Evolutionary conservation across 2,797 vertebrate species (phyloP).

Genomic region (Leontopithecus rosalia): DNA sequence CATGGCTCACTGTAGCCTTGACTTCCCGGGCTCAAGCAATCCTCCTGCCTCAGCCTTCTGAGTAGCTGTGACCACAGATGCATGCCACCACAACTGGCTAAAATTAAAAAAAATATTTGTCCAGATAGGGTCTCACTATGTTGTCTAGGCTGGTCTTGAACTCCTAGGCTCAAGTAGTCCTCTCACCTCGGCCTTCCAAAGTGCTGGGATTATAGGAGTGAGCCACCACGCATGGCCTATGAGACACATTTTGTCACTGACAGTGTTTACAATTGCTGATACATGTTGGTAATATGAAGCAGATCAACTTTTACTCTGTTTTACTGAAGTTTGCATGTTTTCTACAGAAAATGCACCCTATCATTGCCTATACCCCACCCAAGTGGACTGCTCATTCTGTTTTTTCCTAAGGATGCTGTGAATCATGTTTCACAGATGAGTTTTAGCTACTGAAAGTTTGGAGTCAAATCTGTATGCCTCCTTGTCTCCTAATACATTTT

Average conservation of each 20-base stretch:
- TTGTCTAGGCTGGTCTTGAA: background rate
- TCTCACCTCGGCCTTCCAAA: background rate
- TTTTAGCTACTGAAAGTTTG: background rate
- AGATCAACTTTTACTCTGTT: background rate
- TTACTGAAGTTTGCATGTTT: background rate
- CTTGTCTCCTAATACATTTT: background rate
- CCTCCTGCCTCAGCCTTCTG: background rate
- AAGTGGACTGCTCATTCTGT: background rate
- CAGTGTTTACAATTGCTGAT: background rate
- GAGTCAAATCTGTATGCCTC: background rate
- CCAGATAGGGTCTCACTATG: background rate
- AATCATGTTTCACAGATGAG: background rate
- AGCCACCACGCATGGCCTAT: background rate
- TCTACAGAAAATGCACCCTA: background rate
- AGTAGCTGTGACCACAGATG: background rate
- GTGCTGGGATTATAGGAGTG: background rate
- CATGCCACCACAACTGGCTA: background rate
- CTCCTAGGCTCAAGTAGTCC: background rate
- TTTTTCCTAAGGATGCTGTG: background rate
- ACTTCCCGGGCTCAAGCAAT: background rate
- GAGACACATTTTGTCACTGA: background rate
- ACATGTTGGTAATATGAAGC: background rate
- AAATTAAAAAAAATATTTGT: background rate
- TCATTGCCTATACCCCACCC: background rate
- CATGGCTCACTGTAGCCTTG: background rate